These are phyloP conservation scores for Holcopasites calliopsidis DNA, from an alignment of 1,140 invertebrate genomes.

Conservation along the genomic window DNA sequence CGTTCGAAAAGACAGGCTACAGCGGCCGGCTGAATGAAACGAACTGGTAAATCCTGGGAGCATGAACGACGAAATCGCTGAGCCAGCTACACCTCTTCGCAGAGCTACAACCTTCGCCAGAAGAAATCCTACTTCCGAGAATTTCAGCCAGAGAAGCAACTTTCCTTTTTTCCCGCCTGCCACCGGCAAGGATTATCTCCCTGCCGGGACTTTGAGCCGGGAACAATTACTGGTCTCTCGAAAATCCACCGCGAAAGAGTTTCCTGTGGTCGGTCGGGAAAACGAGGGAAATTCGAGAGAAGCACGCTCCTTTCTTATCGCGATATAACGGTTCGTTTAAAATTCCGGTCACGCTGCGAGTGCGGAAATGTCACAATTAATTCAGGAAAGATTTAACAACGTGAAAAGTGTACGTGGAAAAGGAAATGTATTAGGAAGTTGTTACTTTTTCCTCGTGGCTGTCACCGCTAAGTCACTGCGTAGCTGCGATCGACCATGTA, in stretches of 20 bases:
- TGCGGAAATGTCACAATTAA: no score
- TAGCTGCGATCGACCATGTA: slow-evolving; percentile 19
- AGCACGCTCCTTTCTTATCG: not conserved
- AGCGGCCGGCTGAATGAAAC: slow-evolving; percentile 33
- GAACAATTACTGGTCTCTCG: slow-evolving; percentile 40
- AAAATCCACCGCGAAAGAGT: slow-evolving; percentile 45
- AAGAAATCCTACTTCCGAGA: slow-evolving; percentile 67
- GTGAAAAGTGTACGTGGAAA: not conserved
- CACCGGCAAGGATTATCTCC: slow-evolving; percentile 42
- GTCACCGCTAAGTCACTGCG: slow-evolving; percentile 15
- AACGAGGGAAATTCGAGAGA: not conserved
- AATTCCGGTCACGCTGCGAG: not conserved
- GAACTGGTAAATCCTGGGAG: slow-evolving; percentile 31
- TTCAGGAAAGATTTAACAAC: not conserved
- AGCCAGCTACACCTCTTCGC: slow-evolving; percentile 33
- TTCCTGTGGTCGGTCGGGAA: not conserved
- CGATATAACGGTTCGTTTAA: not conserved
- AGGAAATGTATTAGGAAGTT: not conserved
- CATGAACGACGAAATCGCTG: slow-evolving; percentile 35
- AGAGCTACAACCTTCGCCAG: slow-evolving; percentile 44
- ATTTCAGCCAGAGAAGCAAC: slow-evolving; percentile 61
- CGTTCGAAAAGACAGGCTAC: slow-evolving; percentile 1
- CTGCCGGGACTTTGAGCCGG: slow-evolving; percentile 36
- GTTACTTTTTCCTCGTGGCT: not conserved
- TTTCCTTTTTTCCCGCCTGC: slow-evolving; percentile 54